Conservation (phyloP, 2,888 invertebrate species). For the Flexamia atlantica region DNA sequence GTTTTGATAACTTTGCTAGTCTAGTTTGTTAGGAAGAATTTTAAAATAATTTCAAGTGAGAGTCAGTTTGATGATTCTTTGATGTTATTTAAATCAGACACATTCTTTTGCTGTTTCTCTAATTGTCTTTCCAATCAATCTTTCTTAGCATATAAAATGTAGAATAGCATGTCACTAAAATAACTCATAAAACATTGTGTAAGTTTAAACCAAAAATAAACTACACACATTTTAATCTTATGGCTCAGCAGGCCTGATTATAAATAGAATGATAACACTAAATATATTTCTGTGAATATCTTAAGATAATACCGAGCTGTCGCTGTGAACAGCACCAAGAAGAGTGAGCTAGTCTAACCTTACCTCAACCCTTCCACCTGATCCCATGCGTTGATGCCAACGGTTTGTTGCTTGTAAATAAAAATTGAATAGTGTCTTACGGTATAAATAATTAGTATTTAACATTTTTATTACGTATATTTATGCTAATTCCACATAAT, state of each 20-base stretch:
- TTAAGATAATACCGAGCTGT: neutral
- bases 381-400: conserved; percentile 51
- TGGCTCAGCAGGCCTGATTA: neutral
- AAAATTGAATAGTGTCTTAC: conserved; percentile 59
- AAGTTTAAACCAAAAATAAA: conserved; percentile 1
- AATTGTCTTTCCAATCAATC: neutral
- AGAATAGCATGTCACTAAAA: neutral
- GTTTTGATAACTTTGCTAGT: no score
- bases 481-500: conserved; percentile 45
- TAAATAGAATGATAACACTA: neutral
- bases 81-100: no score
- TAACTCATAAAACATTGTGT: neutral
- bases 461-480: conserved; percentile 51
- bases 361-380: conserved; percentile 49
- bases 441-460: conserved; percentile 49
- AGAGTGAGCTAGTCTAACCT: conserved; percentile 61
- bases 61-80: no score
- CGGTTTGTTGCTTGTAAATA: conserved; percentile 53
- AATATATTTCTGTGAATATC: neutral
- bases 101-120: no score
- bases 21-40: no score
- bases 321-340: neutral
- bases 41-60: no score
- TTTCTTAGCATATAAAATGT: conserved; percentile 21
- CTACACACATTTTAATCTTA: neutral